Evolutionary conservation across 2,888 invertebrate species (phyloP), one percentile per base, ranked within the genome.

Genomic region (Hirtodrosophila alboralis): DNA sequence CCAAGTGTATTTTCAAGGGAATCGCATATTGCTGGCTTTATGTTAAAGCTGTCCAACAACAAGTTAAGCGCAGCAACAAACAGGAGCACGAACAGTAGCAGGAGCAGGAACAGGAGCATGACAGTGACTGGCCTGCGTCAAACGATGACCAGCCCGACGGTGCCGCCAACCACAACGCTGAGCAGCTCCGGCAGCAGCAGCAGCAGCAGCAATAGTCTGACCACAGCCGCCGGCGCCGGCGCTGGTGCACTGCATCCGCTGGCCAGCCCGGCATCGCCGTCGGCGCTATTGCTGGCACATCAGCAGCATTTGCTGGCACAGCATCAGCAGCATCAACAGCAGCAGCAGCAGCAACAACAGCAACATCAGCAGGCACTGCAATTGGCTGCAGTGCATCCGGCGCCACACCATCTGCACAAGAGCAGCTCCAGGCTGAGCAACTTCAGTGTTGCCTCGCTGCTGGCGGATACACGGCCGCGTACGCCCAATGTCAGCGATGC

Each of bases 371-470:
- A 81, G 23, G 83, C 83, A 3, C 58, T 81, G 47, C 76, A 81
- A 8, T 40, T 70, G 79, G 79, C 84, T 41, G 73, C 89, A 88
- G 78, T 64, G 59, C 79, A 84, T 68, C 84, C 68, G 10, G 34
- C 74, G 37, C 87, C 87, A 18, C 88, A 87, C 66, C 89, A 90
- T 79, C 76, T 89, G 54, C 90, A 90, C 73, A 94, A 94, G 87
- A 88, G 89, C 53, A 92, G 93, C 64, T 93, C 94, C 67, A 92
- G 94, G 80, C 93, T 95, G 87, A 95, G 94, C 91, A 91, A 91
- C 79, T 97, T 97, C 92, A 96, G 96, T 91, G 97, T 97, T 75
- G 96, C 97, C 4, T 96, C 97, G 0, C 93, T 97, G 70, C 91
- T 97, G 74, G 94, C 96, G 10, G 97, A 97, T 85, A 95, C 97